Conservation (phyloP, 2,113 vertebrate species). For the Paedocypris sp. region DNA sequence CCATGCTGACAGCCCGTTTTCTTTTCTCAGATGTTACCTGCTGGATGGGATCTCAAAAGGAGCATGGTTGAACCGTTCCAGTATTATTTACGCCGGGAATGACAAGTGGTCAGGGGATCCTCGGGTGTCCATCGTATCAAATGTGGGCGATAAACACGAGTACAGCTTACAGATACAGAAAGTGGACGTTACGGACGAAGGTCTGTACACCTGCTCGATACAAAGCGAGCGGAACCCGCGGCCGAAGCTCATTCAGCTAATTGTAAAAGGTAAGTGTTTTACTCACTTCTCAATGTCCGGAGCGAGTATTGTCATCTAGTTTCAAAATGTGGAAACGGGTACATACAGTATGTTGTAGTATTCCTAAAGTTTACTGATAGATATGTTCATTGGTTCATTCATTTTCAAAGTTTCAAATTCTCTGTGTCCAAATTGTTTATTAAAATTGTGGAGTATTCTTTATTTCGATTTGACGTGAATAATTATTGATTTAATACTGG, state of each 20-base stretch:
- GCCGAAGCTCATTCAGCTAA: slow-evolving; percentile 88
- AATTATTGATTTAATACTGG: no score
- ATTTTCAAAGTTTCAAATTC: no score
- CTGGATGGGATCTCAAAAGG: slow-evolving; percentile 92
- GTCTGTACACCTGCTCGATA: slow-evolving; percentile 90
- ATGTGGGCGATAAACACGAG: slow-evolving; percentile 73
- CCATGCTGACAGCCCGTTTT: slow-evolving; percentile 2
- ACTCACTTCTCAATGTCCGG: no score
- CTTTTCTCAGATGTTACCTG: slow-evolving; percentile 78
- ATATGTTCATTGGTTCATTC: no score
- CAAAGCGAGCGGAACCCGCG: slow-evolving; percentile 85
- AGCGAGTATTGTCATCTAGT: no score
- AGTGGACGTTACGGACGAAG: slow-evolving; percentile 90
- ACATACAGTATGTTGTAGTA: no score
- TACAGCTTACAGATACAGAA: slow-evolving; percentile 98
- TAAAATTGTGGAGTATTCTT: no score
- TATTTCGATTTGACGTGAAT: no score
- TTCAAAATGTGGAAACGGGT: no score
- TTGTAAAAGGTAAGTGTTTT: slow-evolving; percentile 81
- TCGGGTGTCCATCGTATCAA: slow-evolving; percentile 85
- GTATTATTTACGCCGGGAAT: slow-evolving; percentile 90
- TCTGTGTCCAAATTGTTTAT: no score
- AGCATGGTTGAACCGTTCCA: slow-evolving; percentile 96
- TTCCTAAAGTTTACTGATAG: no score
- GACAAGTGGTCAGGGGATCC: slow-evolving; percentile 98